Evolutionary conservation across 2,113 vertebrate species (phyloP).

Genomic region (Mionectes macconnelli): DNA sequence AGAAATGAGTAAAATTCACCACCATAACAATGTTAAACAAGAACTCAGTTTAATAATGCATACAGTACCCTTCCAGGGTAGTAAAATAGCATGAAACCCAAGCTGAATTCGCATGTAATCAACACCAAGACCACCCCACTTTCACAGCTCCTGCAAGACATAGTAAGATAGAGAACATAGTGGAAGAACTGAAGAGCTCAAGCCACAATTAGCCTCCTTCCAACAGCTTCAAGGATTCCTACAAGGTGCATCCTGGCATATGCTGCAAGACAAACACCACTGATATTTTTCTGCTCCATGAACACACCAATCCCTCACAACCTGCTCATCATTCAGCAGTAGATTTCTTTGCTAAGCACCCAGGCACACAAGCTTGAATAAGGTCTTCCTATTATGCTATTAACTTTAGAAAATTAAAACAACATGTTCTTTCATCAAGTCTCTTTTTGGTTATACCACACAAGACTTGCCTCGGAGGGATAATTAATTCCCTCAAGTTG

Average conservation of each 20-base stretch:
- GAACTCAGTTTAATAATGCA: not conserved
- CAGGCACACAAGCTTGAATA: not conserved
- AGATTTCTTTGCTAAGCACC: not conserved
- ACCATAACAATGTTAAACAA: not conserved
- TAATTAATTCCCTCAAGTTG: not conserved
- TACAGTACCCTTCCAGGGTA: not conserved
- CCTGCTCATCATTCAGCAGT: not conserved
- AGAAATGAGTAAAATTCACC: no score
- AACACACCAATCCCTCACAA: not conserved
- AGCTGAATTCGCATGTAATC: not conserved
- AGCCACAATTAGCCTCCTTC: not conserved
- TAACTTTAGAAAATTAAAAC: constrained; percentile 10
- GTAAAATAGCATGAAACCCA: not conserved
- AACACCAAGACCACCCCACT: not conserved
- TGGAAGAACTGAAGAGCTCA: not conserved
- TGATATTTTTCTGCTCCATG: not conserved
- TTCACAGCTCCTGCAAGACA: not conserved
- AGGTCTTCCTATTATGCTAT: not conserved
- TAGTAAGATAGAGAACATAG: not conserved
- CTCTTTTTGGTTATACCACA: not conserved
- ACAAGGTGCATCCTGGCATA: not conserved
- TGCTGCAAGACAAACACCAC: not conserved
- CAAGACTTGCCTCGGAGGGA: not conserved
- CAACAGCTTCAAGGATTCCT: not conserved
- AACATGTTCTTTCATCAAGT: not conserved